Evolutionary conservation across 2,797 vertebrate species (phyloP).

Genomic region (Pantherophis vulpinus): DNA sequence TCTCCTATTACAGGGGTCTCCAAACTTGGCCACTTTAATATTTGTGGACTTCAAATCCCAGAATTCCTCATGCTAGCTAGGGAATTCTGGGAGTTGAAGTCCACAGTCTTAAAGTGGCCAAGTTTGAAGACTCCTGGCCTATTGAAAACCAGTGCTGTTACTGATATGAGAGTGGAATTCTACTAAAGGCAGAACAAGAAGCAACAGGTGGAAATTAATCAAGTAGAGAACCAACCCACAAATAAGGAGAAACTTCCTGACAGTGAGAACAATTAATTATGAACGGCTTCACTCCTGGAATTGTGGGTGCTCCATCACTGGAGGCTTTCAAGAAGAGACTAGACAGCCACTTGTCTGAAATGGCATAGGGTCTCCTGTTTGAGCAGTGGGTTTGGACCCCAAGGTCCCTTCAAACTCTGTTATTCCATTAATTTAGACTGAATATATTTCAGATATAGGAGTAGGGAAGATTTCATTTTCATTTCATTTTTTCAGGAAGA

Average conservation of each 20-base stretch:
- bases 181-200: neutral
- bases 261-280: neutral
- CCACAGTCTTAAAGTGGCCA: neutral
- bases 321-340: too few relatives aligned
- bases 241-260: neutral
- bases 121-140: constrained; percentile 2
- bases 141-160: constrained; percentile 43
- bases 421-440: constrained; percentile 44
- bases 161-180: constrained; percentile 33
- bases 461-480: constrained; percentile 25
- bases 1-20: constrained; percentile 30
- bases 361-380: neutral
- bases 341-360: neutral
- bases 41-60: neutral
- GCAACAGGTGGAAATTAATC: neutral
- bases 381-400: neutral
- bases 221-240: neutral
- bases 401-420: too few relatives aligned
- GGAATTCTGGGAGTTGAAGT: neutral
- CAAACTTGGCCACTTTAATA: neutral
- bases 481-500: constrained; percentile 33
- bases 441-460: constrained; percentile 51
- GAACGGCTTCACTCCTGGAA: too few relatives aligned
- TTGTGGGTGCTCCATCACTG: too few relatives aligned
- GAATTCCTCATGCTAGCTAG: neutral